Evolutionary conservation across 2,888 invertebrate species (phyloP).

Genomic region (Dynastes maya): DNA sequence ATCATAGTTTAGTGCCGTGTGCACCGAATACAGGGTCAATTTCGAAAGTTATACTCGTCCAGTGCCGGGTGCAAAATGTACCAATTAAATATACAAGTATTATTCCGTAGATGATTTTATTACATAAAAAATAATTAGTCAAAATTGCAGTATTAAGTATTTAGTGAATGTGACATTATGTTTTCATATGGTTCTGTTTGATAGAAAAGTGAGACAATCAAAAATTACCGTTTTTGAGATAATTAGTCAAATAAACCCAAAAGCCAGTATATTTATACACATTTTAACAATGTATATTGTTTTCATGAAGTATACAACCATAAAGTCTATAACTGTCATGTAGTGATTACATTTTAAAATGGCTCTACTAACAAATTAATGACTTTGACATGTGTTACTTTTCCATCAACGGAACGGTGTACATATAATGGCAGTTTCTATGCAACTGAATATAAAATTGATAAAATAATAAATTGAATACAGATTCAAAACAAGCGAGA

Average conservation of each 20-base stretch:
- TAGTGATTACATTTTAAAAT: too few species aligned
- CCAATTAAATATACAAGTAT: neutral
- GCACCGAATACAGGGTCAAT: slow-evolving; percentile 40
- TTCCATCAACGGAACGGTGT: neutral
- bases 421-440: neutral
- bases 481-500: neutral
- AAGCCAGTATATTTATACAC: too few species aligned
- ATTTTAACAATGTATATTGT: too few species aligned
- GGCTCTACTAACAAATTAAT: too few species aligned
- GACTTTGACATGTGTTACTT: too few species aligned
- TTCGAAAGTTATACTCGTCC: slow-evolving; percentile 8
- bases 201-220: neutral
- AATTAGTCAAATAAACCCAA: neutral
- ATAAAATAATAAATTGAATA: neutral
- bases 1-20: slow-evolving; percentile 19
- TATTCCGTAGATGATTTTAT: neutral
- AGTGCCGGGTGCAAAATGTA: neutral
- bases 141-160: too few species aligned
- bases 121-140: too few species aligned
- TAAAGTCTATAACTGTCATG: too few species aligned
- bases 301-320: too few species aligned
- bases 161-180: too few species aligned
- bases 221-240: neutral
- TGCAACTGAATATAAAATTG: neutral
- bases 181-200: neutral